Evolutionary conservation across 1,140 invertebrate species (phyloP).

Genomic region (Venturia canescens): DNA sequence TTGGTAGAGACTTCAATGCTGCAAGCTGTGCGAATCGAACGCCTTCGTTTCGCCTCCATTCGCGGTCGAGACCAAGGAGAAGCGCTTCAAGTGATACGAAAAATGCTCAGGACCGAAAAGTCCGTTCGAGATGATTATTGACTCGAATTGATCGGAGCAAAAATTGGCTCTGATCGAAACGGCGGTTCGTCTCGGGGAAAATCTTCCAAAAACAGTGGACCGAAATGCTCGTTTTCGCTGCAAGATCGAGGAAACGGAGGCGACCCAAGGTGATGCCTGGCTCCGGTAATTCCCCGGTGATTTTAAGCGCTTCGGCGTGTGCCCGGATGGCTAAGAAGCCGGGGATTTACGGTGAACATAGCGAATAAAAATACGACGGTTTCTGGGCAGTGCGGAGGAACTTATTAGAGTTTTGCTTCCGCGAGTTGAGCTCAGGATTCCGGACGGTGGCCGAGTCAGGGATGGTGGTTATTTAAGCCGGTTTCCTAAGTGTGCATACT

Average conservation of each 20-base stretch:
- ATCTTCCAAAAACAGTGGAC: background rate
- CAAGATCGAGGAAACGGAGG: background rate
- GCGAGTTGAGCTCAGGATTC: conserved; percentile 61
- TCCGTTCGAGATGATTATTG: too few species aligned
- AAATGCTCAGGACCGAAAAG: too few species aligned
- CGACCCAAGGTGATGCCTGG: background rate
- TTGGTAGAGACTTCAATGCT: conserved; percentile 71
- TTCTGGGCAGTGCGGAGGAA: conserved; percentile 69
- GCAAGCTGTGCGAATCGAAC: conserved; percentile 60
- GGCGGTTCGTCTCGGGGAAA: too few species aligned
- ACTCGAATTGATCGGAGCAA: too few species aligned
- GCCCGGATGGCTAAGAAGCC: background rate
- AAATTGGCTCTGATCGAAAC: too few species aligned
- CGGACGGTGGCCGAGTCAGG: conserved; percentile 58
- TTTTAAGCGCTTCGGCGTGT: conserved; percentile 1
- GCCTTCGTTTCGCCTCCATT: conserved; percentile 10
- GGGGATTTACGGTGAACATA: conserved; percentile 31
- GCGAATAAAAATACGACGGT: conserved; percentile 70
- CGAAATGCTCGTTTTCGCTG: background rate
- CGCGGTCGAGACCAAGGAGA: background rate
- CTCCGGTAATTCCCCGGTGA: background rate
- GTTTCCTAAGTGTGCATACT: conserved; percentile 77
- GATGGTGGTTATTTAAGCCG: conserved; percentile 74
- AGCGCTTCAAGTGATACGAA: too few species aligned
- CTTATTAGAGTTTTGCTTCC: conserved; percentile 75